Base-by-base conservation (phyloP, 2,888 invertebrate genomes). In the Eilema caniola region DNA sequence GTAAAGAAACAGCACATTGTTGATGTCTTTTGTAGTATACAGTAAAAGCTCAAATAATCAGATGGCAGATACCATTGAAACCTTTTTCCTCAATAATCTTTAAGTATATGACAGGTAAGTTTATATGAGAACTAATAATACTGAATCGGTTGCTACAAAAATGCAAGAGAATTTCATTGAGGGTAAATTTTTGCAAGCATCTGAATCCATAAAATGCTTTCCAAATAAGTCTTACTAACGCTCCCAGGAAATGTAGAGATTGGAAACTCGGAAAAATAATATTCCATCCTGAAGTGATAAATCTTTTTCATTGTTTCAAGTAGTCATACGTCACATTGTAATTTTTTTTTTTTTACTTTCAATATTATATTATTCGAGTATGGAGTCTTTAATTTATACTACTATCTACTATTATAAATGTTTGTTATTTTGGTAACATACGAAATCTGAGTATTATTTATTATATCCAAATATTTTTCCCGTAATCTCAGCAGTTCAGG, bases 171-270 rank as follows among this genome's bases (percentile, higher is more conserved):
- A n/a, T 53, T 53, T 10, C n/a, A 53, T n/a, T 53, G 53, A 53
- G 53, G 5, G 24, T 14, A 63, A 47, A 63, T 25, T 63, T 63
- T 47, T 47, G 23, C 41, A 16, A 41, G 16, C 63, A 47, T 33
- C 20, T 63, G 20, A 41, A 63, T 63, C 37, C 24, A 25, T 63
- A 41, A 41, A 37, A 11, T 63, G 5, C 41, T 63, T 63, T 41
- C 25, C 63, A 41, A 63, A 41, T 47, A 63, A 24, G 14, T 41
- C 41, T 41, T 63, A 25, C n/a, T 24, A 63, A 63, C 41, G 16
- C 63, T 33, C 63, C 16, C 16, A 25, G 41, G 63, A 63, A 41
- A 41, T 25, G 24, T 63, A 41, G 41, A 23, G 47, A 10, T 23
- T 14, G 62, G 62, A 31, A 37, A 12, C 41, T 24, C 37, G 16